These are phyloP conservation scores for Ormyrus thymus DNA, from an alignment of 2,888 invertebrate genomes.

Conservation along the genomic window DNA sequence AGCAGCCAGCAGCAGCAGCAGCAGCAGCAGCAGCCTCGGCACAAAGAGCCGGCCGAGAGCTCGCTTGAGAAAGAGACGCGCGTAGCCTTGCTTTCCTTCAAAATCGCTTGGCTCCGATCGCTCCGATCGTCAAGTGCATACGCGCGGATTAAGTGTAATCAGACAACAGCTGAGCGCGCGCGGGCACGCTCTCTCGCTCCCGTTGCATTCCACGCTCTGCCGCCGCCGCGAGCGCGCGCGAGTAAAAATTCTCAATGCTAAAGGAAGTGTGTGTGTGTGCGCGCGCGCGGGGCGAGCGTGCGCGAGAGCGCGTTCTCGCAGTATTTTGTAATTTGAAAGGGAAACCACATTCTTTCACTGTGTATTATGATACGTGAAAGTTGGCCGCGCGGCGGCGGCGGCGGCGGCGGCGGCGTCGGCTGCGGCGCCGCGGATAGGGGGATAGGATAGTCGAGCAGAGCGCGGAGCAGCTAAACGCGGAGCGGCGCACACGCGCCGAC, in stretches of 20 bases:
- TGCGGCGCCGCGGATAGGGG: conserved; percentile 55
- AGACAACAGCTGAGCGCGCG: conserved; percentile 44
- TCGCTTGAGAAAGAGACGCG: not conserved
- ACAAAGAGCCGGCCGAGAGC: not conserved
- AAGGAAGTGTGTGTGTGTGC: conserved; percentile 61
- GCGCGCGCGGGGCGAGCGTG: conserved; percentile 1
- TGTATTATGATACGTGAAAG: conserved; percentile 74
- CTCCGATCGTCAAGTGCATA: conserved; percentile 49
- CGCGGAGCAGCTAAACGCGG: not conserved
- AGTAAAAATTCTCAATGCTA: conserved; percentile 58
- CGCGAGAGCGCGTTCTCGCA: conserved; percentile 55
- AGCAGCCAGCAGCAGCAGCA: not conserved
- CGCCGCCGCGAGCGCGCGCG: not conserved
- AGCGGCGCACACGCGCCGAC: not conserved
- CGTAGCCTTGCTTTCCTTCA: conserved; percentile 53
- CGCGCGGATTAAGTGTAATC: conserved; percentile 49
- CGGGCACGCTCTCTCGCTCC: not conserved
- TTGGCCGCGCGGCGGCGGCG: conserved; percentile 65
- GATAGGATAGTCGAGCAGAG: conserved; percentile 54
- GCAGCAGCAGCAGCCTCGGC: conserved; percentile 4
- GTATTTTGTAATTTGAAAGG: conserved; percentile 74
- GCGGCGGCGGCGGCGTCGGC: conserved; percentile 51
- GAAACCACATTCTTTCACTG: conserved; percentile 74
- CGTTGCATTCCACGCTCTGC: not conserved
- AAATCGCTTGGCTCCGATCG: conserved; percentile 43